phyloP scores from a whole-genome alignment of 53 echinoderm and acorn worm genomes.

The Temnopleurus reevesii region DNA sequence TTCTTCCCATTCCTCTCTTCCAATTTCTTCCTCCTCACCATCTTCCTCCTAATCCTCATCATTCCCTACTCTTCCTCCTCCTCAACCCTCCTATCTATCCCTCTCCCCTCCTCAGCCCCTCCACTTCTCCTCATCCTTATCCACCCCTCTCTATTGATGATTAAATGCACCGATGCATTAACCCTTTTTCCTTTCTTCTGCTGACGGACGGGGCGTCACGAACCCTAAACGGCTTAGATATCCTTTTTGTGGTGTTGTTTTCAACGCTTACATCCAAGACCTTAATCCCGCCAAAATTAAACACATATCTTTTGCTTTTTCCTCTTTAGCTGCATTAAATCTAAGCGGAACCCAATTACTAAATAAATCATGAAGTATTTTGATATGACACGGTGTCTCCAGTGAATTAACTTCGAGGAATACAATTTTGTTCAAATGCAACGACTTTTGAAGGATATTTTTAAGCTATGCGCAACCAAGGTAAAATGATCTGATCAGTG shows the following conservation, averaged over 20 bases:
- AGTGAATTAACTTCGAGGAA: neutral
- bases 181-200: neutral
- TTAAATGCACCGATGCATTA: neutral
- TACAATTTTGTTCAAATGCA: neutral
- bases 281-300: neutral
- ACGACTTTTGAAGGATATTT: neutral
- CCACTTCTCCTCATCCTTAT: neutral
- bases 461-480: neutral
- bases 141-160: neutral
- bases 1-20: neutral
- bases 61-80: too few relatives aligned
- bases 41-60: neutral
- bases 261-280: neutral
- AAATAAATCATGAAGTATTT: neutral
- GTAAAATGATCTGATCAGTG: neutral
- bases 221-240: neutral
- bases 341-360: neutral
- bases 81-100: neutral
- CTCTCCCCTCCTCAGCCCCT: neutral
- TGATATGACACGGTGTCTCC: neutral
- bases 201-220: neutral
- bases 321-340: neutral
- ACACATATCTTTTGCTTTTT: neutral
- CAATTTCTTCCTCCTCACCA: neutral
- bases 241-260: neutral